Conservation (phyloP, 2,797 vertebrate species). For the Sarcoramphus papa region DNA sequence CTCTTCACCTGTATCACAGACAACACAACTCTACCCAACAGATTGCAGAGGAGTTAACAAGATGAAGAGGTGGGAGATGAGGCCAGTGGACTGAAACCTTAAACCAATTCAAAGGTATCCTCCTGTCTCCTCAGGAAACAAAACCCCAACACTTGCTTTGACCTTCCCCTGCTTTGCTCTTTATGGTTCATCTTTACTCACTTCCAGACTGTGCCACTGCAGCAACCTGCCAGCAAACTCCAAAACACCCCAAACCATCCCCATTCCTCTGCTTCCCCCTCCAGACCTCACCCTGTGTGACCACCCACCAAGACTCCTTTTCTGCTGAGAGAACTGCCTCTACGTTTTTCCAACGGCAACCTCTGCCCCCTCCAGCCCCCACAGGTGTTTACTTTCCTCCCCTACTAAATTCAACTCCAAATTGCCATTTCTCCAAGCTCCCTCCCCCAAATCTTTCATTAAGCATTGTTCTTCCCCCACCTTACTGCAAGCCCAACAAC, state of each 20-base stretch:
- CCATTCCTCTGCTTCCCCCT: neutral
- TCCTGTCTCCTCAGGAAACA: neutral
- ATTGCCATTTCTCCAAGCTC: neutral
- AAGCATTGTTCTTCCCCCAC: neutral
- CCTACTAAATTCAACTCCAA: neutral
- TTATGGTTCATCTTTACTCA: neutral
- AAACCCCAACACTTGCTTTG: neutral
- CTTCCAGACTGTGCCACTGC: neutral
- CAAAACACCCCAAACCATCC: neutral
- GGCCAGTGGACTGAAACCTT: neutral
- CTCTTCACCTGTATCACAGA: neutral
- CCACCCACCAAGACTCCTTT: neutral
- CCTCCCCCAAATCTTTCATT: neutral
- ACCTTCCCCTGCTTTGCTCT: neutral
- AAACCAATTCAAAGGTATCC: neutral
- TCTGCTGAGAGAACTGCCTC: neutral
- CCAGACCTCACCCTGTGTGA: too few relatives aligned
- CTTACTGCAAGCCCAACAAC: neutral
- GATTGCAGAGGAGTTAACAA: neutral
- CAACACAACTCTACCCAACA: neutral
- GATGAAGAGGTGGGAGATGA: neutral
- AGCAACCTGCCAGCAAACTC: neutral
- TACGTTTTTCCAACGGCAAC: rapidly evolving
- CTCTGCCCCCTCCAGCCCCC: neutral
- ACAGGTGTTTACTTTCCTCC: neutral